Percentiles rank a stretch among this genome's conserved stretches.
These are phyloP conservation scores for Chironomus striatipennis DNA, from an alignment of 1,140 invertebrate genomes.

Conservation along the genomic window DNA sequence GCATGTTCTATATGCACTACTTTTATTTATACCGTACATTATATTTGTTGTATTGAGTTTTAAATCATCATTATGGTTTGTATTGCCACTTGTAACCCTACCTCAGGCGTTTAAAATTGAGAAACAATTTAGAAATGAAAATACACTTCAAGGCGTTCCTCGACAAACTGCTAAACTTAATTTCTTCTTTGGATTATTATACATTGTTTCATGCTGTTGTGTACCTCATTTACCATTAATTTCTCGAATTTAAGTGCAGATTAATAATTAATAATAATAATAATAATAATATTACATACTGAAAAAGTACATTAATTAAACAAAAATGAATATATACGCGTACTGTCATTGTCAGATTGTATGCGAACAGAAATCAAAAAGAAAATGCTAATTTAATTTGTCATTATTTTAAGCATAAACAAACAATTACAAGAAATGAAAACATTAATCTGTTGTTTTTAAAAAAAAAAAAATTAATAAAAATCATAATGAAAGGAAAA, in stretches of 20 bases:
- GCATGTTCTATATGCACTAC: constrained; percentile 80
- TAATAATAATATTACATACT: no score
- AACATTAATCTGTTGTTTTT: no score
- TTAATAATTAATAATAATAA: no score
- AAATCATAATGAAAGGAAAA: no score
- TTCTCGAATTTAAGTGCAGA: constrained; percentile 17
- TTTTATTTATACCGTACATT: constrained; percentile 87
- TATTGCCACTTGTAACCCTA: constrained; percentile 79
- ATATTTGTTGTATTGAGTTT: constrained; percentile 75
- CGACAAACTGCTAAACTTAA: constrained; percentile 83
- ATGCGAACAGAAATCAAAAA: no score
- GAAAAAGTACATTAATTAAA: no score
- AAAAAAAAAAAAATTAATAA: no score
- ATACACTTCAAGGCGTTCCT: constrained; percentile 71
- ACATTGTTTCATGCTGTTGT: constrained; percentile 68
- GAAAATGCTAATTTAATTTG: no score
- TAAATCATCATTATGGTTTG: constrained; percentile 77
- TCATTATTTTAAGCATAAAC: no score
- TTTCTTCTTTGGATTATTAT: constrained; percentile 82
- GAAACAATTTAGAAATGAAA: constrained; percentile 71
- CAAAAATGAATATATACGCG: no score
- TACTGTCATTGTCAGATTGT: no score
- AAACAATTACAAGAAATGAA: no score
- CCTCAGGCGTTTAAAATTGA: constrained; percentile 83
- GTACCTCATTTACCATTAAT: constrained; percentile 45